These are phyloP conservation scores for Crotalus viridis DNA, from an alignment of 2,113 vertebrate species.

Conservation along the genomic window DNA sequence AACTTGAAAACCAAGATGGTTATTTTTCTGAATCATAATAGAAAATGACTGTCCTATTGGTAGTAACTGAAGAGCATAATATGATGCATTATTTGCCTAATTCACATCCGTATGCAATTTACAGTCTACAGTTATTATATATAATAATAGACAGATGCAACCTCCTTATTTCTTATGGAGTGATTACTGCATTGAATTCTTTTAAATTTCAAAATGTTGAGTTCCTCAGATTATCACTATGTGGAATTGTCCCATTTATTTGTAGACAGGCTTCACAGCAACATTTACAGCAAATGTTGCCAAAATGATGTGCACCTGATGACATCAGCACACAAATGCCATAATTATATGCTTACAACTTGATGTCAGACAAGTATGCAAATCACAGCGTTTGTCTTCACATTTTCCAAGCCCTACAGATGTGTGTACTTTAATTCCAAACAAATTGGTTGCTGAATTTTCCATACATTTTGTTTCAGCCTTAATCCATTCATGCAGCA, in stretches of 20 bases:
- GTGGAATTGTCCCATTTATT: background rate
- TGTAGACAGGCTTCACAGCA: background rate
- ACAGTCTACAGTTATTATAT: background rate
- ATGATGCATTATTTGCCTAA: background rate
- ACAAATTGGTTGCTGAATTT: background rate
- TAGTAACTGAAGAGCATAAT: background rate
- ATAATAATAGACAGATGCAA: background rate
- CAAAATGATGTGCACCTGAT: background rate
- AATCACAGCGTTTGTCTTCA: background rate
- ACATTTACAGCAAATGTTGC: background rate
- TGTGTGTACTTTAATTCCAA: background rate
- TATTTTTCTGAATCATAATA: background rate
- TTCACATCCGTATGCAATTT: background rate
- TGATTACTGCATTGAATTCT: background rate
- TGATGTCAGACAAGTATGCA: background rate
- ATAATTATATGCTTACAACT: background rate
- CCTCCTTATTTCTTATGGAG: background rate
- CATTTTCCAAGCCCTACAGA: background rate
- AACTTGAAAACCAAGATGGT: background rate
- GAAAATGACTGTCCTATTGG: background rate
- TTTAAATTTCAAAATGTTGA: background rate
- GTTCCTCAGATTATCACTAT: background rate
- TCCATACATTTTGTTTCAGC: background rate
- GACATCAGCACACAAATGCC: background rate
- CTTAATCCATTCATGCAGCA: background rate